A percentile compares a stretch with the other conserved stretches of the same genome.
Conservation (phyloP, 2,113 vertebrate genomes). For the Poecile atricapillus region DNA sequence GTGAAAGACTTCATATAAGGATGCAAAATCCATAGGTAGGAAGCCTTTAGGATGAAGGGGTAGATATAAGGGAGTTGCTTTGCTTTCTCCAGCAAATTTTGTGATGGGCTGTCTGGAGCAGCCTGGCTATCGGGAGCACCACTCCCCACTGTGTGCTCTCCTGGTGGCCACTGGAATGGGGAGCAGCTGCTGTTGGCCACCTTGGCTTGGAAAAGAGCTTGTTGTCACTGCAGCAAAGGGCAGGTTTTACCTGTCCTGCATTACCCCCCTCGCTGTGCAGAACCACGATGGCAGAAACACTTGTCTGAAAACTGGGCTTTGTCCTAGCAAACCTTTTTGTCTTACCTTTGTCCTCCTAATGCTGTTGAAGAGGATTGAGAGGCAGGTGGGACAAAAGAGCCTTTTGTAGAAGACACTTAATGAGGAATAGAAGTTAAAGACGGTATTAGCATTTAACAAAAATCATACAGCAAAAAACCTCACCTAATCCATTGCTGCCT, state of each 20-base stretch:
- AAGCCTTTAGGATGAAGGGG: neutral
- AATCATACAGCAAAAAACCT: neutral
- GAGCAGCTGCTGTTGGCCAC: neutral
- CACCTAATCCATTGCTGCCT: neutral
- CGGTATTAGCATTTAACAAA: neutral
- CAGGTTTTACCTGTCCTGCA: fast-evolving
- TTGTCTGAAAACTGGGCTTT: neutral
- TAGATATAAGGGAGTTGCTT: neutral
- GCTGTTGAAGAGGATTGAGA: neutral
- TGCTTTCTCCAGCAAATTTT: neutral
- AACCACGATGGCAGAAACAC: neutral
- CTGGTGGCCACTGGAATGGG: neutral
- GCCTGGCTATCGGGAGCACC: fast-evolving
- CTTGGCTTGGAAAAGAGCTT: neutral
- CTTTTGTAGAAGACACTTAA: neutral
- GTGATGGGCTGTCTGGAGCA: neutral
- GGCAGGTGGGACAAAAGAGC: neutral
- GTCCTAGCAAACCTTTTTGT: neutral
- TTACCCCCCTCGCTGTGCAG: neutral
- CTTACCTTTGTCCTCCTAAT: neutral
- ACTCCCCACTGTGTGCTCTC: fast-evolving
- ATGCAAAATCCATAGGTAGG: neutral
- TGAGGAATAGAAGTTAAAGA: neutral
- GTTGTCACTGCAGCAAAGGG: neutral
- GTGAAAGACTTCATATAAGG: neutral